Base-by-base conservation (phyloP, 2,888 invertebrate genomes). In the Pheosia tremula region DNA sequence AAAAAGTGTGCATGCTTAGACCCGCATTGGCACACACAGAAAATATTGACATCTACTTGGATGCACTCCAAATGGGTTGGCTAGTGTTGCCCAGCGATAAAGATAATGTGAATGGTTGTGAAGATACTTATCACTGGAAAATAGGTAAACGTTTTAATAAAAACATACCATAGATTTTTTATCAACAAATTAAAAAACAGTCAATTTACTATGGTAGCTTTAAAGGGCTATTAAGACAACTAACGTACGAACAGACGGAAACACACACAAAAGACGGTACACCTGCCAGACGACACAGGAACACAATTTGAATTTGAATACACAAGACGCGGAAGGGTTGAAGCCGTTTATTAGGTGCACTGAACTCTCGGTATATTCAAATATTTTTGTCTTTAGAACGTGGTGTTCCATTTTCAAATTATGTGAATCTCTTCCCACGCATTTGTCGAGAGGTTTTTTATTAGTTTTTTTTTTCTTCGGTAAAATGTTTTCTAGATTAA, bases 261-360 rank as follows among this genome's bases (percentile, higher is more conserved):
- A 86, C 84, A 80, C 83, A 83, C 86, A 89, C 83, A 89, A 88
- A 86, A 83, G 77, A 85, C 82, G 36, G 78, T 88, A 82, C 90
- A 88, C 87, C 90, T 90, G 90, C 90, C 82, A 71, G 75, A 67
- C 70, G 58, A 36, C 56, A 45, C 67, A 66, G 75, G 86, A 89
- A 88, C 88, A 87, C 58, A 72, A 75, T 92, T 91, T 90, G 83
- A 93, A 92, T 92, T 82, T 90, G 88, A 92, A 89, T 88, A 73
- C 79, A 70, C 69, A 63, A 72, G 77, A 78, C 65, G 68, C 80
- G 77, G 84, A 90, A 91, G 90, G 91, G 88, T 86, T 85, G 68
- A 84, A 87, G 85, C 85, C 82, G 77, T 79, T 80, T 72, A 74
- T 79, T 81, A 75, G 79, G 72, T 74, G 62, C 61, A 63, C 67